Base-by-base conservation (phyloP, 2,888 invertebrate genomes). In the Sceliomorpha sp. region DNA sequence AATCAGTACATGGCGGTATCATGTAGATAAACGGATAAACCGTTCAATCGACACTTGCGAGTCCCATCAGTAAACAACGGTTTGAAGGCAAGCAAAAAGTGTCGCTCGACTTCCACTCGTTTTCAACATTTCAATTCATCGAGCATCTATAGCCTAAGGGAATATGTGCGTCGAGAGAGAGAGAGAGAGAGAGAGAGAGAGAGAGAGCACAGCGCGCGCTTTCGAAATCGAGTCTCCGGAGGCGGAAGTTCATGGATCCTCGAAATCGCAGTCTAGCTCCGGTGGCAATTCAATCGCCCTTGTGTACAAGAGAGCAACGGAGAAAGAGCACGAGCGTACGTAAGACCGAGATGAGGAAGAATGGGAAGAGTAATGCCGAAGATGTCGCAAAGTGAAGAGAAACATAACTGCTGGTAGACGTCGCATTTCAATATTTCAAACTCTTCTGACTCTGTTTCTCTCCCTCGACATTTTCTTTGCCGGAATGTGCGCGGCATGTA, bases 401-500 rank as follows among this genome's bases (percentile, higher is more conserved):
- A 51, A 64, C 64, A 48, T 47, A 67, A 67, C 69, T 59, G 60
- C 60, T 64, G 72, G 40, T 37, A 58, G 74, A 77, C 74, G 75
- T 79, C 69, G 73, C 77, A 72, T 80, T 84, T 83, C 80, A 84
- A 84, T 84, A 84, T 85, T 83, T 82, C 80, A 80, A 74, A 79
- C 77, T 77, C 74, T 73, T 55, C 64, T 47, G 59, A 66, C 67
- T 73, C 59, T 53, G 66, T 60, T 42, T 60, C 68, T 48, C 56
- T 48, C 59, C 42, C 67, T 47, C 63, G 70, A 73, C 64, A 51
- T 73, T 59, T 72, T 70, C 68, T 60, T 70, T 58, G 37, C 24
- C 36, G 31, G 58, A 26, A 67, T 72, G 48, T 53, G 40, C 42
- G 51, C 32, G 37, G 42, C 45, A 39, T 48, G 58, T 53, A 62